These are phyloP conservation scores for Turnix velox DNA, from an alignment of 2,113 vertebrate genomes.

Conservation along the genomic window DNA sequence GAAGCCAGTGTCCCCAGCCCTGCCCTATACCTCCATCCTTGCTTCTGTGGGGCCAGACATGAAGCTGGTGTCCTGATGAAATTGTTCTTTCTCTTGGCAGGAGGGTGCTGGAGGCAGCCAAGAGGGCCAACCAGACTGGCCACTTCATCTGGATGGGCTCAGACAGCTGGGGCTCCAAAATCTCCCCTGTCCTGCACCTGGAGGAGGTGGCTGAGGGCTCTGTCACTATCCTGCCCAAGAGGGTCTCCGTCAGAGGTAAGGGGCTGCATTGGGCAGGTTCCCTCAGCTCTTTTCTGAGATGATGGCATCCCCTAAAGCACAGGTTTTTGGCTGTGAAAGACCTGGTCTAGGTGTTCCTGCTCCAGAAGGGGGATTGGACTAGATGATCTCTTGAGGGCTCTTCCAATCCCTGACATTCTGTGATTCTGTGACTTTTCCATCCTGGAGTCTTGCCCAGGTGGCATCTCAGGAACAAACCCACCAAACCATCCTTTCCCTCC, in stretches of 20 bases:
- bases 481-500: rapidly evolving
- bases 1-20: neutral
- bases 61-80: rapidly evolving
- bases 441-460: neutral
- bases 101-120: slow-evolving; percentile 87
- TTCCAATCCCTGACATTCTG: no score
- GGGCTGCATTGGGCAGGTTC: neutral
- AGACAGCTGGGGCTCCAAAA: slow-evolving; percentile 97
- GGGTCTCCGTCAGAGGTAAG: slow-evolving; percentile 86
- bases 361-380: no score
- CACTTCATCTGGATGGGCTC: slow-evolving; percentile 98
- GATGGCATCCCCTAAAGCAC: rapidly evolving
- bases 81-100: slow-evolving; percentile 63
- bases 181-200: slow-evolving; percentile 85
- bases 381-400: no score
- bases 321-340: neutral
- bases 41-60: rapidly evolving
- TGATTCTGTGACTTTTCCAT: neutral
- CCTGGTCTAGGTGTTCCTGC: no score
- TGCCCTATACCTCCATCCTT: rapidly evolving
- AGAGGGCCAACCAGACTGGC: slow-evolving; percentile 89
- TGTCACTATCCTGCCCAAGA: slow-evolving; percentile 90
- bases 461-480: neutral
- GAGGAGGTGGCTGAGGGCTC: slow-evolving; percentile 93
- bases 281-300: neutral